phyloP scores from a whole-genome alignment of 2,113 vertebrate species.

The Heloderma charlesbogerti region DNA sequence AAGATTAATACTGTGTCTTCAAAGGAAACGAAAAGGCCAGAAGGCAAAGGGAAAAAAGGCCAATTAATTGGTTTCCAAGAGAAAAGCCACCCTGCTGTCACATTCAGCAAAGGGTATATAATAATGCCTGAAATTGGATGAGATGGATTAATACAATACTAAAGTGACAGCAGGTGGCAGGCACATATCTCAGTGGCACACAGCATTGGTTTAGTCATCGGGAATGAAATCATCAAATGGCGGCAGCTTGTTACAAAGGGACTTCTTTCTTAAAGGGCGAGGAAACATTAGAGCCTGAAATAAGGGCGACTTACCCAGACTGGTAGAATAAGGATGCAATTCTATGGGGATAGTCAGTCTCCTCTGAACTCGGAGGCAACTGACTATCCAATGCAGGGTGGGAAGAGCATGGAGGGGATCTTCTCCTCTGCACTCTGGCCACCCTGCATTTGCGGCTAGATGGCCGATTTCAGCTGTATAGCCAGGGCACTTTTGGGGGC shows the following conservation, averaged over 20 bases:
- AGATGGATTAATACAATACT: slow-evolving; percentile 31
- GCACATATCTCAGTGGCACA: slow-evolving; percentile 21
- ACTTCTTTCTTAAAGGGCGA: background rate
- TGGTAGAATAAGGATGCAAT: too few species aligned
- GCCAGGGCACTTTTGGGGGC: too few species aligned
- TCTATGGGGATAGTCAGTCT: too few species aligned
- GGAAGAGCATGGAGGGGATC: too few species aligned
- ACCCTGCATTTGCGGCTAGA: too few species aligned
- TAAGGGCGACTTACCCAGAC: background rate
- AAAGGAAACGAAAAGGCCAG: slow-evolving; percentile 37
- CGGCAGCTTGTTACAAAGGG: background rate
- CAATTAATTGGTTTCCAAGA: slow-evolving; percentile 63
- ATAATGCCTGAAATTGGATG: slow-evolving; percentile 32
- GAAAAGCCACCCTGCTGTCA: slow-evolving; percentile 52
- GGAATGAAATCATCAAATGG: slow-evolving; percentile 47
- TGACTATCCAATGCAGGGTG: too few species aligned
- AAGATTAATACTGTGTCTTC: slow-evolving; percentile 3
- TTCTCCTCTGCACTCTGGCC: too few species aligned
- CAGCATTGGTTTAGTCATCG: slow-evolving; percentile 40
- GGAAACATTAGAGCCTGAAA: background rate
- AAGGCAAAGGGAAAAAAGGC: slow-evolving; percentile 33
- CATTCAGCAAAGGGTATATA: slow-evolving; percentile 53
- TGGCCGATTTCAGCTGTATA: too few species aligned
- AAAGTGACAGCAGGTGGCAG: slow-evolving; percentile 29
- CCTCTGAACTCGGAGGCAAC: too few species aligned